A percentile compares a stretch with the other conserved stretches of the same genome.
These are phyloP conservation scores for Peromyscus maniculatus DNA, from an alignment of 2,113 vertebrate genomes.

Conservation along the genomic window DNA sequence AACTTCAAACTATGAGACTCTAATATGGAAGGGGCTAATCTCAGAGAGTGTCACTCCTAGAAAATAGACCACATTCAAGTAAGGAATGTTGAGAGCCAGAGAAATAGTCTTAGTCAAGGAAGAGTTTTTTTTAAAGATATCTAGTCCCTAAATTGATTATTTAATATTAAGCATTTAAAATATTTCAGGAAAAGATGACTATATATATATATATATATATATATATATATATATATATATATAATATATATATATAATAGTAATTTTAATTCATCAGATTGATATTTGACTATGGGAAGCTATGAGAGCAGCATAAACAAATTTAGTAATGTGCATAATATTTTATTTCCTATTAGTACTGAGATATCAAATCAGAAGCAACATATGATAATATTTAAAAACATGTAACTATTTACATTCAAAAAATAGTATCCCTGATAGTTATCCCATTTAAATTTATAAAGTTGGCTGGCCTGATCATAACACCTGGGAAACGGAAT, in stretches of 20 bases:
- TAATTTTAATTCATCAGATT: neutral
- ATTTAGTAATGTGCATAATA: neutral
- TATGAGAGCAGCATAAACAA: neutral
- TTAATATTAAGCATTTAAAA: neutral
- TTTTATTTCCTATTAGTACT: neutral
- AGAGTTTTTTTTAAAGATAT: neutral
- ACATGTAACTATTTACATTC: neutral
- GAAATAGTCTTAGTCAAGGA: neutral
- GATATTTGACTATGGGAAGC: neutral
- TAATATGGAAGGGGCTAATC: neutral
- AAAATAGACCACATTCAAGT: neutral
- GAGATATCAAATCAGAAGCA: neutral
- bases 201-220: no score
- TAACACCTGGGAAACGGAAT: neutral
- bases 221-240: no score
- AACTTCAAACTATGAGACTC: neutral
- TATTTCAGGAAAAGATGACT: neutral
- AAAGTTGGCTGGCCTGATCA: neutral
- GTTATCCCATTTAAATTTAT: neutral
- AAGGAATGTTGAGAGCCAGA: neutral
- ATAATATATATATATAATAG: neutral
- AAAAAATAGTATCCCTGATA: neutral
- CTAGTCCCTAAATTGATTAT: neutral
- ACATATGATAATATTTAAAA: neutral
- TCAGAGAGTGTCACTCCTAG: neutral